Evolutionary conservation across 2,888 invertebrate species (phyloP).

Genomic region (Scotopteryx bipunctaria): DNA sequence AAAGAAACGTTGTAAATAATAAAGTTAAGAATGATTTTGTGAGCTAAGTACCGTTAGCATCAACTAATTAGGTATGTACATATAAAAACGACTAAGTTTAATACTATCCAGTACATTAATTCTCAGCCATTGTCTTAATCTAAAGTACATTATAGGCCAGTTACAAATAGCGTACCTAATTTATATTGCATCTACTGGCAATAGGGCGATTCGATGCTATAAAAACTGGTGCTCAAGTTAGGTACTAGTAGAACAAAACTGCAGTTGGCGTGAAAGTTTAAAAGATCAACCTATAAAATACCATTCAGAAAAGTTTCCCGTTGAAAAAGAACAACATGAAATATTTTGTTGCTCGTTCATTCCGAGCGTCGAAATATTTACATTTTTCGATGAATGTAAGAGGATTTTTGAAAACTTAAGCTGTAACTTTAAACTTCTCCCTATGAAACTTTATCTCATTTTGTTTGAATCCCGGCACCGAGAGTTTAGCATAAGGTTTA

Average conservation of each 20-base stretch:
- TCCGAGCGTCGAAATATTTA: background rate
- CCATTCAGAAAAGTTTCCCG: constrained; percentile 20
- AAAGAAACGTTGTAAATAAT: constrained; percentile 34
- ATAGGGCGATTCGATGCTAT: no score
- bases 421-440: no score
- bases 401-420: background rate
- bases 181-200: no score
- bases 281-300: constrained; percentile 33
- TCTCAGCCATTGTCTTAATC: no score
- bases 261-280: constrained; percentile 26
- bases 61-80: background rate
- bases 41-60: background rate
- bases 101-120: no score
- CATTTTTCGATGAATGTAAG: background rate
- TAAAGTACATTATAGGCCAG: no score
- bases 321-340: constrained; percentile 3
- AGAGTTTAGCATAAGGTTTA: constrained; percentile 58
- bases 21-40: constrained; percentile 14
- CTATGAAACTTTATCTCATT: constrained; percentile 36
- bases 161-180: no score
- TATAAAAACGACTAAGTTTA: background rate
- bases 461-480: constrained; percentile 36
- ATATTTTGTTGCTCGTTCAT: no score
- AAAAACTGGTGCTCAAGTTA: no score
- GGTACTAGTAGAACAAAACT: no score